These are phyloP conservation scores for Sturnira hondurensis DNA, from an alignment of 2,113 vertebrate species.

Conservation along the genomic window DNA sequence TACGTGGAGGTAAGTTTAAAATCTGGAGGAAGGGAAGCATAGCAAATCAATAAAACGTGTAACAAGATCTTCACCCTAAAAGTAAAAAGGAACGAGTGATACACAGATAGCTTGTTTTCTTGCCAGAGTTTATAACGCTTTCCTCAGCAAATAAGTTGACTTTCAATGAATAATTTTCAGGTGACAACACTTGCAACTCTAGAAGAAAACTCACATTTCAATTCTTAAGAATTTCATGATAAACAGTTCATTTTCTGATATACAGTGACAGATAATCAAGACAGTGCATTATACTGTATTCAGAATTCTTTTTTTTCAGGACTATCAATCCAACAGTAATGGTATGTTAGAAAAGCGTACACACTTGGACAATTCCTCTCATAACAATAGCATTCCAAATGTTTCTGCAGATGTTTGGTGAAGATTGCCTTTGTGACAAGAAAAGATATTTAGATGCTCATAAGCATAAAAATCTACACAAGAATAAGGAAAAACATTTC, in stretches of 20 bases:
- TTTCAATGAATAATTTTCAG: slow-evolving; percentile 45
- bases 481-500: slow-evolving; percentile 24
- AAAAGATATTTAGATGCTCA: slow-evolving; percentile 53
- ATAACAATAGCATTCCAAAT: slow-evolving; percentile 70
- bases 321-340: slow-evolving; percentile 62
- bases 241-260: slow-evolving; percentile 65
- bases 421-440: slow-evolving; percentile 66
- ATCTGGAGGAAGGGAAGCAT: not conserved
- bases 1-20: not conserved
- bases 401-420: slow-evolving; percentile 64
- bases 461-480: slow-evolving; percentile 42
- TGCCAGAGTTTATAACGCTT: not conserved
- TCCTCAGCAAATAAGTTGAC: slow-evolving; percentile 42
- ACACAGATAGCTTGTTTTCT: not conserved
- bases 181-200: slow-evolving; percentile 48
- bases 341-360: slow-evolving; percentile 59
- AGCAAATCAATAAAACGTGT: not conserved
- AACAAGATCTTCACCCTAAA: not conserved
- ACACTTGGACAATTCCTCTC: slow-evolving; percentile 64
- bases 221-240: slow-evolving; percentile 50
- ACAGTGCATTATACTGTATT: slow-evolving; percentile 54
- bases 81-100: not conserved
- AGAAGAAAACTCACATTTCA: slow-evolving; percentile 37
- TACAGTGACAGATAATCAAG: slow-evolving; percentile 52
- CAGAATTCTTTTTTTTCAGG: slow-evolving; percentile 54